Evolutionary conservation across 2,797 vertebrate genomes (phyloP), one percentile per base, ranked within the genome.

Genomic region (Falco cherrug): DNA sequence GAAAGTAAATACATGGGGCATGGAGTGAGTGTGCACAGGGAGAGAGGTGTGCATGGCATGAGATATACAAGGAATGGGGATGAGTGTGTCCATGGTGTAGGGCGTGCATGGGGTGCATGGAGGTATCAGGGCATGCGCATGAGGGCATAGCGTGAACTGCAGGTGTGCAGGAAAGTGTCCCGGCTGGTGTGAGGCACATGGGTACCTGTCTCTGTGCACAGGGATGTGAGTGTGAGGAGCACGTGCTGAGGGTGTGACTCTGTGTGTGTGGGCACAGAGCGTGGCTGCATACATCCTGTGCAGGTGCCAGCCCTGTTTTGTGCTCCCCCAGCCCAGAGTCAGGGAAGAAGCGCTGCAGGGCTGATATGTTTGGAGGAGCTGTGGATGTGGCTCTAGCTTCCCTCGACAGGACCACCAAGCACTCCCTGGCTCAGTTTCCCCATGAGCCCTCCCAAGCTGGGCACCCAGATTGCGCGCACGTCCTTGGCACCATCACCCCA

Each of bases 381-480:
- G 39, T 15, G 6, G 39, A 60, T 53, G 20, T 54, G 45, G 41
- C 29, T 78, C 70, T 84, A 29, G 20, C 33, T 84, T 89, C 35
- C 16, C 35, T 81, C 2, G 2, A 19, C 0, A 3, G 35, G 22
- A 11, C 10, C 7, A 9, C 26, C 22, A 56, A 33, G 41, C 1
- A 0, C 31, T 65, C 22, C 43, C 8, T 64, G 37, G 26, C 65
- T 82, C 15, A 0, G 22, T 26, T 81, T 76, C 54, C 39, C 59
- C 19, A 2, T 0, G 0, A 53, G 12, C 37, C 28, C 9, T 84
- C 39, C 33, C 2, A 5, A 8, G 4, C 3, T 77, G 51, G 56
- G 25, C 83, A 73, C 10, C 5, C 16, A 50, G 6, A 33, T 35
- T 9, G 8, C 74, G 24, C 60, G 19, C 50, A 19, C 13, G 13